Percentiles rank a stretch among this genome's conserved stretches.
phyloP scores from a whole-genome alignment of 2,888 invertebrate genomes.

The Ctena decussata region DNA sequence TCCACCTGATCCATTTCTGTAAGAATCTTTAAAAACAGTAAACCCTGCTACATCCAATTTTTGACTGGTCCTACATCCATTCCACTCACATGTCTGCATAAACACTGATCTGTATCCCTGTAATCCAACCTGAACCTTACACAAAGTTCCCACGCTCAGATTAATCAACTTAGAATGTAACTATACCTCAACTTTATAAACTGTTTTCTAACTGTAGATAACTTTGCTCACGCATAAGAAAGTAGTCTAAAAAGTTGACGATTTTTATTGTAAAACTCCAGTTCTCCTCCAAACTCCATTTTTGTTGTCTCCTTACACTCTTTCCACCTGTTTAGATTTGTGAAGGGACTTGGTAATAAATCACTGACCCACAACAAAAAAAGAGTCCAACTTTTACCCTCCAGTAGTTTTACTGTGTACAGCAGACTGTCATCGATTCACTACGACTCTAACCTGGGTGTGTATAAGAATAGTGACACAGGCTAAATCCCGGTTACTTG shows the following conservation, averaged over 20 bases:
- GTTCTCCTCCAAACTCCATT: background rate
- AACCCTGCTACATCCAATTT: background rate
- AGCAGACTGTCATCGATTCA: conserved; percentile 12
- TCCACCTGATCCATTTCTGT: too few species aligned
- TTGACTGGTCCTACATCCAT: conserved; percentile 6
- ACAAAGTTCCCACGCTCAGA: conserved; percentile 65
- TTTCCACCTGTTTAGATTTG: conserved; percentile 8
- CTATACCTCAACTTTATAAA: conserved; percentile 8
- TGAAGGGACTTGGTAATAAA: conserved; percentile 2
- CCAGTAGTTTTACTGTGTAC: background rate
- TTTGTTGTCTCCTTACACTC: background rate
- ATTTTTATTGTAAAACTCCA: background rate
- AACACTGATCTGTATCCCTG: conserved; percentile 66
- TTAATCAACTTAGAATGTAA: conserved; percentile 25
- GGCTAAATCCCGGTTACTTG: background rate
- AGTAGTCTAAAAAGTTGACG: background rate
- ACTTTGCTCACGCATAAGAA: background rate
- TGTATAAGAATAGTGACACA: background rate
- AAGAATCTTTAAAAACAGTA: background rate
- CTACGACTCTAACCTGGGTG: background rate
- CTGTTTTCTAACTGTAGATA: conserved; percentile 1
- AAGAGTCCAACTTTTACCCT: conserved; percentile 5
- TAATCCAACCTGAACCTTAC: conserved; percentile 58
- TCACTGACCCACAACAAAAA: conserved; percentile 13
- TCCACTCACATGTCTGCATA: conserved; percentile 57